Conservation (phyloP, 2,888 invertebrate species). For the Steinernema hermaphroditum region DNA sequence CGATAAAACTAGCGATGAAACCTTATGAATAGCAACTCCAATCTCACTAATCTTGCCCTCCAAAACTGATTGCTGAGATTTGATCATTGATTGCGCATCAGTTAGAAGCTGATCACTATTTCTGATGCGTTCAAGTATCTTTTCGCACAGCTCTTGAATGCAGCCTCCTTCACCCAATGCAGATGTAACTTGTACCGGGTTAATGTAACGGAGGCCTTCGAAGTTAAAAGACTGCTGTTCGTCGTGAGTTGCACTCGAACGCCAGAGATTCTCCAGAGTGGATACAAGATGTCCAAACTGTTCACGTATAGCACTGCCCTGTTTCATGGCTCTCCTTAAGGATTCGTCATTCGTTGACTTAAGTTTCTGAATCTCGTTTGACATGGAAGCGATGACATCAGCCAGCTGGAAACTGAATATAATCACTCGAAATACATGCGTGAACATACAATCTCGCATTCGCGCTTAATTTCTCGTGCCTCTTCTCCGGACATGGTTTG, state of each 20-base stretch:
- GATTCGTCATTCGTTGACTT: not conserved
- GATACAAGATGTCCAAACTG: not conserved
- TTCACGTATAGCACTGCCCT: not conserved
- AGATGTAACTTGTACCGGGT: not conserved
- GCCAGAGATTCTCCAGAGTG: not conserved
- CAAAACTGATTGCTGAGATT: not conserved
- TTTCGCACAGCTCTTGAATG: not conserved
- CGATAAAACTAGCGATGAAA: not conserved
- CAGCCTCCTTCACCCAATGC: not conserved
- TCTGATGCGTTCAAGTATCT: not conserved
- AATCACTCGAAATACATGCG: not conserved
- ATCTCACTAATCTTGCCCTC: not conserved
- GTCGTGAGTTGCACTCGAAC: not conserved
- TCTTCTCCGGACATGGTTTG: conserved; percentile 13
- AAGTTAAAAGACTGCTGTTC: not conserved
- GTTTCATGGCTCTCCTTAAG: not conserved
- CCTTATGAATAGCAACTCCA: not conserved
- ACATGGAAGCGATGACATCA: not conserved
- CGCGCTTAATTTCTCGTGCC: not conserved
- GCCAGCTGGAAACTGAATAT: not conserved
- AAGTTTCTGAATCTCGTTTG: not conserved
- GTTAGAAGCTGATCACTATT: not conserved
- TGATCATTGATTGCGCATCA: not conserved
- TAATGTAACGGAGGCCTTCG: not conserved
- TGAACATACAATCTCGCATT: not conserved